Base-by-base conservation (phyloP, 2,888 invertebrate genomes). In the Matsumyia berberina region DNA sequence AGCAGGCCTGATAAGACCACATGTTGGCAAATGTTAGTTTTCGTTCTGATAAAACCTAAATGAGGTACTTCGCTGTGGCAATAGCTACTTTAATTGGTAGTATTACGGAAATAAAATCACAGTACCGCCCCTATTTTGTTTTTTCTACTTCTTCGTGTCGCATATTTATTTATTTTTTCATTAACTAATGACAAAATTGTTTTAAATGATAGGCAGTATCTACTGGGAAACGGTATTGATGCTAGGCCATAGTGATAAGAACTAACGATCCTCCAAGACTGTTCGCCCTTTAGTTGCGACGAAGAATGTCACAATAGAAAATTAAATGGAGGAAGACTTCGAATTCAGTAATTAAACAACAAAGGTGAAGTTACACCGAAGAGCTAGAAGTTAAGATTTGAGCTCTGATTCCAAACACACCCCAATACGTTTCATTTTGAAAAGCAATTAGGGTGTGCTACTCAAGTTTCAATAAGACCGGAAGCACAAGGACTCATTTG, bases 1-100 rank as follows among this genome's bases (percentile, higher is more conserved):
- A 62, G 46, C 42, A 64, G 58, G 19, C 29, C 66, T 53, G 77
- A 77, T 77, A 77, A 69, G 33, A 42, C 35, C n/a, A 31, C 55
- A 66, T 55, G 64, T 44, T 73, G 24, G 33, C 9, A 74, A 58
- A 74, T 46, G 66, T 49, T 55, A 55, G n/a, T 74, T 57, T 42
- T 42, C 19, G 29, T 9, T 33, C 12, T 46, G 31, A 57, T 51
- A 60, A 35, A 19, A 60, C 33, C 51, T 19, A 17, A 35, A 15
- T 31, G 46, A 33, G 46, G 57, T 57, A 66, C n/a, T 42, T 46
- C 37, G 8, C 33, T 46, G 35, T 35, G 49, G 0, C 57, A 51
- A 57, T 33, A 53, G 49, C 57, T 46, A 39, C 66, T 31, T 57
- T 46, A 55, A 64, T 73, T 62, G 60, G 44, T 37, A 64, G 35